A percentile compares a stretch with the other conserved stretches of the same genome.
These are phyloP conservation scores for Prietella phreatophila DNA, from an alignment of 2,113 vertebrate species.

Conservation along the genomic window DNA sequence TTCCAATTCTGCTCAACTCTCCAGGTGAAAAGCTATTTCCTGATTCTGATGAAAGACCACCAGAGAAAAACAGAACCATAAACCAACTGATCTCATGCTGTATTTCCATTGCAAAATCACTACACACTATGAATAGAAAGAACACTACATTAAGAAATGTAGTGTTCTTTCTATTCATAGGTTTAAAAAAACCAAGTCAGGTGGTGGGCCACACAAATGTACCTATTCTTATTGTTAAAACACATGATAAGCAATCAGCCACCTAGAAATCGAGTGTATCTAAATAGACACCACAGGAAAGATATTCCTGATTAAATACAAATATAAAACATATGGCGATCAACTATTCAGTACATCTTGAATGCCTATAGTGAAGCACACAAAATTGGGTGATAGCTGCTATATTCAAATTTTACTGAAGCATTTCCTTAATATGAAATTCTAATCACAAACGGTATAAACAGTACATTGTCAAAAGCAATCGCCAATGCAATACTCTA, in stretches of 20 bases:
- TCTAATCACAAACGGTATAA: not conserved
- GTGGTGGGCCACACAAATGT: not conserved
- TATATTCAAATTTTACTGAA: not conserved
- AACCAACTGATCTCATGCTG: not conserved
- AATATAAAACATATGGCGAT: not conserved
- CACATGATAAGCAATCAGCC: not conserved
- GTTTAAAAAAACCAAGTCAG: not conserved
- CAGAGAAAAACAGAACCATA: not conserved
- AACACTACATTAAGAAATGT: not conserved
- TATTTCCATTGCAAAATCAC: not conserved
- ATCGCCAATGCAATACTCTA: not conserved
- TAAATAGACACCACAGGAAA: not conserved
- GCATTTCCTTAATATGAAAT: not conserved
- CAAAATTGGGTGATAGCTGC: not conserved
- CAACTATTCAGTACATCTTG: not conserved
- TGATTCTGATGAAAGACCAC: constrained; percentile 32
- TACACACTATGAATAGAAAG: not conserved
- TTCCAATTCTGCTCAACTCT: constrained; percentile 28
- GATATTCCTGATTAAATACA: not conserved
- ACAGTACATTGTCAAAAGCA: not conserved
- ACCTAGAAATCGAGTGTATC: not conserved
- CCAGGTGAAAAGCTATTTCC: constrained; percentile 32
- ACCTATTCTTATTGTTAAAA: not conserved
- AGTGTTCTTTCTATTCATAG: too few relatives aligned
- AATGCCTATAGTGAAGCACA: not conserved